Percentiles rank a stretch among this genome's conserved stretches.
These are phyloP conservation scores for Hormaphis cornu DNA, from an alignment of 1,140 invertebrate species.

Conservation along the genomic window DNA sequence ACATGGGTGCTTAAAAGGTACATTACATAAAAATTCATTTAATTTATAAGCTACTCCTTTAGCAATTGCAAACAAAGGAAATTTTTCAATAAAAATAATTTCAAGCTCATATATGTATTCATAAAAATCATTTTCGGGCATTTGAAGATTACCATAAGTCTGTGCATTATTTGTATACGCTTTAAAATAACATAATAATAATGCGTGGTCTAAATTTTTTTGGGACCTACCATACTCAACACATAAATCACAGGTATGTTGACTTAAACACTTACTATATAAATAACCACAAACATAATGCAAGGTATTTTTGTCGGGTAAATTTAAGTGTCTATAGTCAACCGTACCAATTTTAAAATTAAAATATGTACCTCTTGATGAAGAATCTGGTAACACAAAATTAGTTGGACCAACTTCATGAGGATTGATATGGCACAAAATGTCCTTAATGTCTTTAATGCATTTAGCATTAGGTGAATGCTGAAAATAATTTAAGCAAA, in stretches of 20 bases:
- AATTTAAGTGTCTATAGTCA: background rate
- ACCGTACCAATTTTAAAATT: background rate
- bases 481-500: background rate
- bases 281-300: background rate
- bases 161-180: background rate
- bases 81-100: background rate
- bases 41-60: background rate
- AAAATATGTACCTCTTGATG: background rate
- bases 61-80: background rate
- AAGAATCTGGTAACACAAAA: background rate
- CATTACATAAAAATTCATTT: background rate
- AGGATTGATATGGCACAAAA: background rate
- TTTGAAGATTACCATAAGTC: background rate
- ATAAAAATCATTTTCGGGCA: background rate
- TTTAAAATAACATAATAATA: background rate
- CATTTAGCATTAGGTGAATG: background rate
- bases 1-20: background rate
- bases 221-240: background rate
- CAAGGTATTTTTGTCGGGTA: background rate
- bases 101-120: background rate
- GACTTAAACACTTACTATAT: background rate
- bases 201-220: background rate
- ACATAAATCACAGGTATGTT: background rate
- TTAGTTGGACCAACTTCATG: background rate
- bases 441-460: background rate